Evolutionary conservation across 2,797 vertebrate genomes (phyloP).

Genomic region (Myotis daubentonii): DNA sequence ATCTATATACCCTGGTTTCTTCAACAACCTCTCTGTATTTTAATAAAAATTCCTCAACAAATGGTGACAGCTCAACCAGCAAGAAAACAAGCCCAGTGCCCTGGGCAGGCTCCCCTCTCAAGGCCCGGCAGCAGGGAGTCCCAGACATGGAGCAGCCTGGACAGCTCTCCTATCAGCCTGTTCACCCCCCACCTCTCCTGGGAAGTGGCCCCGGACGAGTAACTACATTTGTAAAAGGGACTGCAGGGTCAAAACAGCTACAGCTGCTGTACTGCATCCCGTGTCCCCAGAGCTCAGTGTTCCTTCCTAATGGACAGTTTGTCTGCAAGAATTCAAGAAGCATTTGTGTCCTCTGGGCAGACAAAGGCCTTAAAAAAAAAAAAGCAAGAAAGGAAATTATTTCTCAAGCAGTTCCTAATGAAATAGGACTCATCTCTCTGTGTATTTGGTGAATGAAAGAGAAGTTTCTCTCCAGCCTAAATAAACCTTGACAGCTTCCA

Average conservation of each 20-base stretch:
- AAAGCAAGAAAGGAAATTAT: not conserved
- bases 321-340: not conserved
- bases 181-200: not conserved
- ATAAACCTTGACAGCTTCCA: constrained; percentile 41
- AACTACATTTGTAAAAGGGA: not conserved
- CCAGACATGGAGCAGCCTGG: not conserved
- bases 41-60: not conserved
- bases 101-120: not conserved
- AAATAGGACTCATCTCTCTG: not conserved
- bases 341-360: not conserved
- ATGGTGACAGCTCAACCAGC: not conserved
- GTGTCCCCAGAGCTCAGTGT: not conserved
- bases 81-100: not conserved
- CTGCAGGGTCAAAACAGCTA: not conserved
- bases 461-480: not conserved
- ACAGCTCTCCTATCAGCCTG: not conserved
- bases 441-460: not conserved
- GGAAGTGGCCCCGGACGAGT: not conserved
- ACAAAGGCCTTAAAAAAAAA: not conserved
- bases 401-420: not conserved
- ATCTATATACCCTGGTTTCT: not conserved
- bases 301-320: not conserved
- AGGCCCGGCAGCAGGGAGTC: not conserved
- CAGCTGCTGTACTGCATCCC: not conserved
- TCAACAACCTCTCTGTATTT: not conserved